Evolutionary conservation across 2,797 vertebrate genomes (phyloP), one percentile per base, ranked within the genome.

Genomic region (Premnoplex brunnescens): DNA sequence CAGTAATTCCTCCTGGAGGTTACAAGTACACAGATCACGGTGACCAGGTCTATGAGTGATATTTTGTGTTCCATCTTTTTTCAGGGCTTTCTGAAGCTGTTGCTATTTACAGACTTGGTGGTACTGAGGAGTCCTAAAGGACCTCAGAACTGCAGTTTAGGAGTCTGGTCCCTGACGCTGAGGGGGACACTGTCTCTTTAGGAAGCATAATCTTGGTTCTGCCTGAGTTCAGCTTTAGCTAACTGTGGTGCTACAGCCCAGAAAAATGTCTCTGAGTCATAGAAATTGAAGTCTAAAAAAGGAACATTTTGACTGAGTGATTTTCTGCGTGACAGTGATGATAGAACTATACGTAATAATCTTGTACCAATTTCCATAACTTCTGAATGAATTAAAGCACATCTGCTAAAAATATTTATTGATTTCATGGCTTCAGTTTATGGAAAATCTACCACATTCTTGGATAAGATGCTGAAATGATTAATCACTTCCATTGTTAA

Each of bases 351-450:
- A 66, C 44, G 67, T 91, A 81, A 66, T 84, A 88, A 69, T 73
- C 37, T 48, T 78, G 46, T 2, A 1, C 69, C 2, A 0, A 34
- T 83, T 94, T 93, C 76, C 59, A 10, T 96, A 87, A 82, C 56
- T 88, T 92, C 48, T 84, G 69, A 34, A n/a, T 78, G 36, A 93
- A 80, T 71, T 96, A 91, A 91, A 94, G n/a, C 27, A 3, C 36
- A 52, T 80, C 78, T 89, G 9, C 36, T 92, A 37, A 59, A 72
- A 93, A 89, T 80, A 71, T 0, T 3, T 55, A 49, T 77, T 62
- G 54, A 62, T 88, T 72, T 92, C 72, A 37, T 77, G 58, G n/a
- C 49, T 92, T 92, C 30, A 23, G 18, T 85, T 94, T 79, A 72
- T 72, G 77, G 81, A 80, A 92, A 83, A 85, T 73, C 54, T 85